Conservation (phyloP, 1,140 invertebrate species). For the Drosophila micromelanica region DNA sequence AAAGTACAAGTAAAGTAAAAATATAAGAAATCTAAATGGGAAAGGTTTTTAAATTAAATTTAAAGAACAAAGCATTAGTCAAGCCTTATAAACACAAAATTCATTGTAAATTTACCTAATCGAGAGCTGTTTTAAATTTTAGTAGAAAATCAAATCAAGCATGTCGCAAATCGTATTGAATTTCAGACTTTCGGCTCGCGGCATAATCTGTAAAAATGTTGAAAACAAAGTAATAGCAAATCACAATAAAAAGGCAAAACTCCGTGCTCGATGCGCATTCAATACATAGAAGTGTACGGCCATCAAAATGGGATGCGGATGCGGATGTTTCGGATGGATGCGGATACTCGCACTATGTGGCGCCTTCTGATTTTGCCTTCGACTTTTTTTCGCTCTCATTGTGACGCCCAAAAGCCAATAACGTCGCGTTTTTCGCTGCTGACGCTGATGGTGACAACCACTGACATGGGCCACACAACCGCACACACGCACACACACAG, state of each 20-base stretch:
- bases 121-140: background rate
- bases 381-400: conserved; percentile 29
- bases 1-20: background rate
- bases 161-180: conserved; percentile 9
- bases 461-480: conserved; percentile 62
- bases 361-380: conserved; percentile 46
- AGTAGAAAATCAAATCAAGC: conserved; percentile 9
- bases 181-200: conserved; percentile 4
- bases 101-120: conserved; percentile 1
- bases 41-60: background rate
- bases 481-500: conserved; percentile 16
- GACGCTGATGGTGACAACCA: conserved; percentile 77
- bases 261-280: background rate
- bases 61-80: background rate
- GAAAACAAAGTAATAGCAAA: conserved; percentile 33
- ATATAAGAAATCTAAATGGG: background rate
- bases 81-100: background rate
- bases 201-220: conserved; percentile 40
- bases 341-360: background rate
- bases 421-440: conserved; percentile 59
- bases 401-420: conserved; percentile 76
- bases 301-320: conserved; percentile 13
- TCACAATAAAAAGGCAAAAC: conserved; percentile 10
- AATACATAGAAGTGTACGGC: conserved; percentile 2
- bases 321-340: background rate